Base-by-base conservation (phyloP, 2,888 invertebrate species). In the Ariolimax columbianus region DNA sequence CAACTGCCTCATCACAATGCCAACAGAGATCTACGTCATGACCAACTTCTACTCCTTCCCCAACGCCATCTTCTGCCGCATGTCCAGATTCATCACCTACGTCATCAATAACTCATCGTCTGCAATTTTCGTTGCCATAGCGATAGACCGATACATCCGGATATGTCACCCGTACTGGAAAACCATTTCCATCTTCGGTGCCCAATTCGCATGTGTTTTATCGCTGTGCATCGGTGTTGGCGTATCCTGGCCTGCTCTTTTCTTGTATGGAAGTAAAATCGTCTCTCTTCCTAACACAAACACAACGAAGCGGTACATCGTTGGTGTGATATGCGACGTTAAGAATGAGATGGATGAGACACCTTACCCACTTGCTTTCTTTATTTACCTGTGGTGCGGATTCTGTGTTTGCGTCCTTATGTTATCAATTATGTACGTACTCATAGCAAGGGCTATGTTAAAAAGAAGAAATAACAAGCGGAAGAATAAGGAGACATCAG, bases 61-160 rank as follows among this genome's bases (percentile, higher is more conserved):
- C 79, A 86, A 85, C 43, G 85, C 85, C n/a, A 73, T 59, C 9
- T 85, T 88, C 68, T 89, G 89, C 38, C 73, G 63, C 3, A 82
- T 89, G 82, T 88, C 88, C 6, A 79, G 89, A 0, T 89, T 88
- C 86, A 79, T 88, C 47, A 87, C 87, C 43, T 88, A 88, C 81
- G 72, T 86, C 59, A 89, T 87, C 86, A 89, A 87, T 85, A 88
- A 88, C 78, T 81, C 88, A 7, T 86, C 88, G 0, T 86, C 87
- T 14, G 87, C 86, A 19, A 83, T 89, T 55, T 82, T 89, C 36
- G 78, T 89, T 3, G 84, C 87, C 63, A 87, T 89, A 19, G 88
- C 89, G 38, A 77, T 88, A 38, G 89, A 89, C 83, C 83, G 89
- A 6, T 89, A 88, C 81, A 86, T 89, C 33, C 85, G 89, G 26